Evolutionary conservation across 2,797 vertebrate genomes (phyloP).

Genomic region (Xenentodon cancila): DNA sequence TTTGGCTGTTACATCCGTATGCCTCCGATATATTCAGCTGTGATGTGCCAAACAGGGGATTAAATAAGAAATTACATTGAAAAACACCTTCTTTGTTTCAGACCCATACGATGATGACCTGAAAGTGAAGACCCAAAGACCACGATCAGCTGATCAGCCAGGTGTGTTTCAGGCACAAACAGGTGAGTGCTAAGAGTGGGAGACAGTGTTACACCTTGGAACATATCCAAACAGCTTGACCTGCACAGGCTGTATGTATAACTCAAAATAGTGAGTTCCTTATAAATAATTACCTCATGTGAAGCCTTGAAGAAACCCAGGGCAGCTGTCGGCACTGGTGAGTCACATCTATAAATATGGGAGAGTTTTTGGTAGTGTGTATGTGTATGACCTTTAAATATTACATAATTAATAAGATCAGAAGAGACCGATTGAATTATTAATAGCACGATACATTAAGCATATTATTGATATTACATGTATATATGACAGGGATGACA

Average conservation of each 20-base stretch:
- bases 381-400: conserved; percentile 18
- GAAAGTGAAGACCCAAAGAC: conserved; percentile 98
- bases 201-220: conserved; percentile 19
- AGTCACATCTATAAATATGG: conserved; percentile 14
- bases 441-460: conserved; percentile 35
- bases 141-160: conserved; percentile 95
- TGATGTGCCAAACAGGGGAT: too few relatives aligned
- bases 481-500: conserved; percentile 10
- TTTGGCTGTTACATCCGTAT: too few relatives aligned
- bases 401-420: conserved; percentile 36
- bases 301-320: neutral
- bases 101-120: conserved; percentile 92
- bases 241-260: conserved; percentile 11
- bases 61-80: neutral
- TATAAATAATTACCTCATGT: conserved; percentile 18
- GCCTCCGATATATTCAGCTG: neutral
- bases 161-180: conserved; percentile 99
- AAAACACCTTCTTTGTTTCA: conserved; percentile 63
- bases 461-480: conserved; percentile 23
- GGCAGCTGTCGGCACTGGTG: conserved; percentile 14
- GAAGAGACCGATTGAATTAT: conserved; percentile 34
- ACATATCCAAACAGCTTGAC: conserved; percentile 20
- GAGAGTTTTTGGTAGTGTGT: conserved; percentile 10
- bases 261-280: conserved; percentile 17
- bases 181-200: conserved; percentile 82